These are phyloP conservation scores for Apamea epomidion DNA, from an alignment of 2,888 invertebrate species.

Conservation along the genomic window DNA sequence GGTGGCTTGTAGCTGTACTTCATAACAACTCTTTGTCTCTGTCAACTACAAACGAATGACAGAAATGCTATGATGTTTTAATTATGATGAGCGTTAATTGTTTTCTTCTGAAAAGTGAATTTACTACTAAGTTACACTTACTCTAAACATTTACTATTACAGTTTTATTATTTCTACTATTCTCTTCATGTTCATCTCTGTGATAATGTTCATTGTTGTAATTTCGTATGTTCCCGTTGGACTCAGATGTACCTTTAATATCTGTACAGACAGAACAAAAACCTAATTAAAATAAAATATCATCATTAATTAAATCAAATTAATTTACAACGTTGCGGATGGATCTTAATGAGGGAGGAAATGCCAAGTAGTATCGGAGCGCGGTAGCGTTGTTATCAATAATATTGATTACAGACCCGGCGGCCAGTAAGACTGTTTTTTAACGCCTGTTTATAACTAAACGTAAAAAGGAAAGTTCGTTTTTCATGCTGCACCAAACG, in stretches of 20 bases:
- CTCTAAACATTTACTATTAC: not conserved
- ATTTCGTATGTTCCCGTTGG: not conserved
- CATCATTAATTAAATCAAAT: not conserved
- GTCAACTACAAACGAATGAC: not conserved
- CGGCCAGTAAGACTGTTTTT: conserved; percentile 65
- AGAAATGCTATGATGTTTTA: not conserved
- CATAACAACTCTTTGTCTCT: not conserved
- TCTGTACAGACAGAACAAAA: not conserved
- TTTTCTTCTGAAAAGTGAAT: not conserved
- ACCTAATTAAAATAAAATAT: not conserved
- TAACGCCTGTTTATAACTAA: conserved; percentile 59
- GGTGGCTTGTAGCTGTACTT: not conserved
- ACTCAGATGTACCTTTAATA: not conserved
- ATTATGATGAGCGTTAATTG: not conserved
- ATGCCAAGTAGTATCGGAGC: conserved; percentile 38
- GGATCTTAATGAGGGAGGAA: conserved; percentile 53
- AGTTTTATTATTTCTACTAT: not conserved
- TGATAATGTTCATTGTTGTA: conserved; percentile 3
- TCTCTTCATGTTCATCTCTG: not conserved
- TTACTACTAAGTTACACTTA: not conserved
- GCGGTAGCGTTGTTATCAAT: conserved; percentile 70
- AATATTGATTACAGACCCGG: conserved; percentile 66
- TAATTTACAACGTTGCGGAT: conserved; percentile 4
- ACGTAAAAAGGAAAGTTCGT: conserved; percentile 69
- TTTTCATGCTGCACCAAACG: conserved; percentile 60